Conservation (phyloP, 2,113 vertebrate species). For the Pelobates fuscus region DNA sequence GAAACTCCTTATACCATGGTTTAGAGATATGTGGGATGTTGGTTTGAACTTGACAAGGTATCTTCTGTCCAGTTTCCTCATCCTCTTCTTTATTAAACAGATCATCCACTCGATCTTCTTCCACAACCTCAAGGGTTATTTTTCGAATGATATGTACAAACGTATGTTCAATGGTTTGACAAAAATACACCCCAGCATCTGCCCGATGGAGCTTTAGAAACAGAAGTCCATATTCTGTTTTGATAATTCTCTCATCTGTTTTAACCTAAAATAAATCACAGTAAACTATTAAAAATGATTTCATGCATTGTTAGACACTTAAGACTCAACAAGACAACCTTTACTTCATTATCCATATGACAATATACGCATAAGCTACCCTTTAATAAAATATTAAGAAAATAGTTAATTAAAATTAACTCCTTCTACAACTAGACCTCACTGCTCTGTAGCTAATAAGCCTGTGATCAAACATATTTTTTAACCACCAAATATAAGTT, state of each 20-base stretch:
- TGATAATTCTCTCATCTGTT: constrained; percentile 80
- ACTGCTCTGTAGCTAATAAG: no score
- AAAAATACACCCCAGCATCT: constrained; percentile 88
- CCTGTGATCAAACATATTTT: no score
- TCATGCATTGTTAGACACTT: no score
- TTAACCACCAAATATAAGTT: no score
- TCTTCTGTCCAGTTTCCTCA: constrained; percentile 67
- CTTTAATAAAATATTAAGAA: no score
- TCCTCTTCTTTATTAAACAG: constrained; percentile 71
- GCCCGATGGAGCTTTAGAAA: constrained; percentile 76
- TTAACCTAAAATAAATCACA: constrained; percentile 71
- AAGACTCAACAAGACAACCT: no score
- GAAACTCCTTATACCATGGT: constrained; percentile 95
- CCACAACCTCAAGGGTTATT: constrained; percentile 82
- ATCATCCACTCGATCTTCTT: constrained; percentile 76
- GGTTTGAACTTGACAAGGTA: constrained; percentile 68
- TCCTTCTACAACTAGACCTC: no score
- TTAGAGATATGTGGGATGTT: constrained; percentile 66
- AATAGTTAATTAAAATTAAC: no score
- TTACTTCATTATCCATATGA: no score
- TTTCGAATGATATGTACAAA: constrained; percentile 86
- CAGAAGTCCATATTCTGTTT: constrained; percentile 87
- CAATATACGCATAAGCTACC: no score
- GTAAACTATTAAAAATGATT: neutral
- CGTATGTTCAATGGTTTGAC: constrained; percentile 90